These are phyloP conservation scores for Perizoma affinitatum DNA, from an alignment of 2,888 invertebrate species.

Conservation along the genomic window DNA sequence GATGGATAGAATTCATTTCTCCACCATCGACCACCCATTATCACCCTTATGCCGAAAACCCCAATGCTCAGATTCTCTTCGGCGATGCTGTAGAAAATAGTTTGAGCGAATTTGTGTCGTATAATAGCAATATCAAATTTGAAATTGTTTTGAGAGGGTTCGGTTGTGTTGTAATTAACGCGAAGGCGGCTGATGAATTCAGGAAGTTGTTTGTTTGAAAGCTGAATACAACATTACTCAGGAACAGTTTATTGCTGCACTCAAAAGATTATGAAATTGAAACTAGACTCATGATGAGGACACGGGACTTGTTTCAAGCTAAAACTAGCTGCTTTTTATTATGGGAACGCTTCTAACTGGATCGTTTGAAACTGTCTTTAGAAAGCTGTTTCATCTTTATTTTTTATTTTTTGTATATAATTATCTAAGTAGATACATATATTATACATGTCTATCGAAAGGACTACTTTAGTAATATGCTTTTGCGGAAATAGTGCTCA, in stretches of 20 bases:
- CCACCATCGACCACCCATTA: not conserved
- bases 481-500: too few relatives aligned
- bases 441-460: too few relatives aligned
- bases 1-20: constrained; percentile 16
- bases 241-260: not conserved
- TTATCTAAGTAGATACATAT: too few relatives aligned
- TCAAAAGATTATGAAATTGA: not conserved
- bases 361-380: too few relatives aligned
- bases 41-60: not conserved
- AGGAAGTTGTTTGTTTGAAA: constrained; percentile 26
- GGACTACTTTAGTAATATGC: too few relatives aligned
- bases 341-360: too few relatives aligned
- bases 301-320: too few relatives aligned
- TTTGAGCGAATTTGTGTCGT: constrained; percentile 8
- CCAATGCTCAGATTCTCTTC: constrained; percentile 2
- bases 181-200: constrained; percentile 28
- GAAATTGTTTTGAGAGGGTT: not conserved
- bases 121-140: not conserved
- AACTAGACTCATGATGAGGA: too few relatives aligned
- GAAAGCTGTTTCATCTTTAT: too few relatives aligned
- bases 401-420: too few relatives aligned
- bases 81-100: not conserved
- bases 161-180: constrained; percentile 24
- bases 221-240: constrained; percentile 13
- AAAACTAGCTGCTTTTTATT: too few relatives aligned